Base-by-base conservation (phyloP, 2,888 invertebrate genomes). In the Suillia variegata region DNA sequence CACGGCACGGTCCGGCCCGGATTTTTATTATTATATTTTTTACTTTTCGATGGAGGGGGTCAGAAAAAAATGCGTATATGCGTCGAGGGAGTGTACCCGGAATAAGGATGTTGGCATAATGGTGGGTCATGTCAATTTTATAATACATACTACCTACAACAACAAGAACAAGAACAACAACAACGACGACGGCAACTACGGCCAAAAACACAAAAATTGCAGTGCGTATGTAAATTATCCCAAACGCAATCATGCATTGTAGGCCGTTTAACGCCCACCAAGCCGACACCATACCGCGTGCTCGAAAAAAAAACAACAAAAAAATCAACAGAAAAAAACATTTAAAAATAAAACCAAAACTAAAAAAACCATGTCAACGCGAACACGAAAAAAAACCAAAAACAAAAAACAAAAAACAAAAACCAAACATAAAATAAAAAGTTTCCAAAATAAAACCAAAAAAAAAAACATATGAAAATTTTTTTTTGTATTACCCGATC, bases 291-390 rank as follows among this genome's bases (percentile, higher is more conserved):
- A 69, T 65, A 67, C 67, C 66, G 62, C 69, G 71, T 74, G 71
- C 71, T 74, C 66, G 67, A 74, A 71, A 71, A 71, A 74, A 71
- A 71, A 71, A 74, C 74, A 74, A 68, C 71, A 73, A 73, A 70
- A 45, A 31, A 38, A 34, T 33, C 17, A 45, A 49, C 15, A 56
- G 6, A 56, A n/a, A 52, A 20, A n/a, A n/a, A n/a, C n/a, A n/a
- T n/a, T n/a, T n/a, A n/a, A n/a, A n/a, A n/a, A n/a, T n/a, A n/a
- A n/a, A n/a, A 38, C 13, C 26, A 24, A 56, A 31, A 52, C 31
- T n/a, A n/a, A 57, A 52, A 31, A 47, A 56, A 42, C 26, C 42
- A 55, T 56, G 51, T 56, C 45, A 58, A 54, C 58, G 54, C 50
- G 22, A 13, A 13, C 26, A 50, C 38, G 34, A 55, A 56, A 48